These are phyloP conservation scores for Myripristis jacobus DNA, from an alignment of 2,797 vertebrate species.

Conservation along the genomic window DNA sequence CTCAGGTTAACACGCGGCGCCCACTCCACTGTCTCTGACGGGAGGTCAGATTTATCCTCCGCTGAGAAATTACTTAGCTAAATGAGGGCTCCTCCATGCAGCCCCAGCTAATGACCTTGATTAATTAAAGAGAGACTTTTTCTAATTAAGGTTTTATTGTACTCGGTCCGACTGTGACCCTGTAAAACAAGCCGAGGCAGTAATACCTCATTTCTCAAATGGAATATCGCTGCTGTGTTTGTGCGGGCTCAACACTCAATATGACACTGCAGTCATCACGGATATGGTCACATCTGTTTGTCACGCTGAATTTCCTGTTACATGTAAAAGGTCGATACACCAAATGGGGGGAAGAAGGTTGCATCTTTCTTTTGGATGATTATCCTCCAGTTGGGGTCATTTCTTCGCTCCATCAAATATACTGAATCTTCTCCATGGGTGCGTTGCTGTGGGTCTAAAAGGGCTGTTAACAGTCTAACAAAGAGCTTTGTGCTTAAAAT, in stretches of 20 bases:
- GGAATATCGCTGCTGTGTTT: conserved; percentile 26
- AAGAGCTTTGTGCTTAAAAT: not conserved
- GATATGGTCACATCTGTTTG: conserved; percentile 29
- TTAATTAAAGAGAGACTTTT: conserved; percentile 76
- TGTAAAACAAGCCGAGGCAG: conserved; percentile 59
- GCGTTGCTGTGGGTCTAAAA: not conserved
- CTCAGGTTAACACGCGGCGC: conserved; percentile 63
- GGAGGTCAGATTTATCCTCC: conserved; percentile 68
- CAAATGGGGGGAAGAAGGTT: not conserved
- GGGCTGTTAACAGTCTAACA: not conserved
- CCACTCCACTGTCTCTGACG: conserved; percentile 59
- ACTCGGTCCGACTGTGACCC: conserved; percentile 67
- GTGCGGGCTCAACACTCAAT: conserved; percentile 28
- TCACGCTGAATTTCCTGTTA: conserved; percentile 18
- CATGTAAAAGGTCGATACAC: not conserved
- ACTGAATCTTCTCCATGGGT: not conserved
- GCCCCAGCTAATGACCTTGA: conserved; percentile 72
- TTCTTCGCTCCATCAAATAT: not conserved
- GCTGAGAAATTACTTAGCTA: conserved; percentile 74
- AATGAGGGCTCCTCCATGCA: conserved; percentile 65
- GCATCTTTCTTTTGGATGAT: too few species aligned
- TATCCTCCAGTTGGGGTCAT: not conserved
- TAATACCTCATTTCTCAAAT: conserved; percentile 56
- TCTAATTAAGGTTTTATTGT: conserved; percentile 77
- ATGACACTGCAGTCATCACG: conserved; percentile 14